phyloP scores from a whole-genome alignment of 2,797 vertebrate species.

The Schizopygopsis malacanthus region DNA sequence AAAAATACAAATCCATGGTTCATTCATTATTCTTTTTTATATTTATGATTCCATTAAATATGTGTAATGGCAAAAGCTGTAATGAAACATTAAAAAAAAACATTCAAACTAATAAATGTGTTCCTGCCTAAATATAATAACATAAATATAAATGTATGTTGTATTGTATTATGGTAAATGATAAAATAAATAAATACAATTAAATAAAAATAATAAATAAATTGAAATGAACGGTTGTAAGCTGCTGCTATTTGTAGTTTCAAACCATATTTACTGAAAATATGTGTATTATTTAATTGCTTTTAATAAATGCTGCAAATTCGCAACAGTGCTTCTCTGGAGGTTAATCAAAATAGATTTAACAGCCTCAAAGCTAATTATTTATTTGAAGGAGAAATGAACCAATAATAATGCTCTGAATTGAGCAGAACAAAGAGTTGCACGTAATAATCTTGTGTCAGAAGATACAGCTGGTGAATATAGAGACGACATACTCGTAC shows the following conservation, averaged over 20 bases:
- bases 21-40: too few relatives aligned
- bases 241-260: neutral
- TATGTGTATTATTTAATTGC: neutral
- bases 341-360: constrained; percentile 11
- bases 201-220: too few relatives aligned
- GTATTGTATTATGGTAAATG: too few relatives aligned
- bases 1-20: too few relatives aligned
- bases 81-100: too few relatives aligned
- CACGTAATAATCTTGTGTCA: neutral
- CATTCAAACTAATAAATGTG: too few relatives aligned
- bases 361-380: constrained; percentile 7
- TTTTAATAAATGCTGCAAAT: neutral
- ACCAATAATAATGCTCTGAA: neutral
- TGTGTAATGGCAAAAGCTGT: too few relatives aligned
- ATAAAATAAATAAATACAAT: too few relatives aligned
- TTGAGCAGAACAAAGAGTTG: constrained; percentile 31
- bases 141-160: too few relatives aligned
- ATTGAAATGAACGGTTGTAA: too few relatives aligned
- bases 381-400: constrained; percentile 16
- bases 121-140: too few relatives aligned
- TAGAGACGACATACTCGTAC: constrained; percentile 60
- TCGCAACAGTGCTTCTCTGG: neutral
- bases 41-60: too few relatives aligned
- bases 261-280: neutral
- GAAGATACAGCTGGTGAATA: constrained; percentile 51